Evolutionary conservation across 2,888 invertebrate species (phyloP), one percentile per base, ranked within the genome.

Genomic region (Diarsia dahlii): DNA sequence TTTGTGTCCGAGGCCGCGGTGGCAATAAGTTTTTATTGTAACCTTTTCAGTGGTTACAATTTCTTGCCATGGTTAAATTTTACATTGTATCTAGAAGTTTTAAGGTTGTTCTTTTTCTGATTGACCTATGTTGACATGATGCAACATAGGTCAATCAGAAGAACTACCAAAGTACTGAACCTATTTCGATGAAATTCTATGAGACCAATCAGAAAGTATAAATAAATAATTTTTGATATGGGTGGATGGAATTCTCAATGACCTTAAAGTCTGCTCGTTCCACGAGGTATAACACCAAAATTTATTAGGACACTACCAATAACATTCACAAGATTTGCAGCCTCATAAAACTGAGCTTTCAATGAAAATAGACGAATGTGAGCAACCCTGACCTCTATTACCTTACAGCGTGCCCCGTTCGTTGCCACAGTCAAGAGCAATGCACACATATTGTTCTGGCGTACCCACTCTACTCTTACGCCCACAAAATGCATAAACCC

Each of bases 401-500:
- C 60, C 72, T 75, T 73, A 75, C 54, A 85, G 48, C 9, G 58
- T 8, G 34, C 23, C 0, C 56, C 71, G 46, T 81, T 78, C 50
- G 67, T 71, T 78, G 71, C 87, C 65, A 67, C 39, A 63, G 69
- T 80, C 70, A 74, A 85, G 82, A 60, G 85, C 56, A 84, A 9
- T 34, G 64, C 69, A 84, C 62, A 85, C 76, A 85, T 62, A 71
- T 71, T 63, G 62, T 64, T 56, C 62, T 28, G 45, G 50, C 60
- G 60, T 20, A 34, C 45, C 12, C 9, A 56, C 10, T 46, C 9
- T 0, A 56, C 23, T 72, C 10, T 34, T 54, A 62, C 34, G 50
- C 3, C 23, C 15, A 65, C 46, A 83, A 78, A 78, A 78, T 68
- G 54, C 64, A n/a, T n/a, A n/a, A n/a, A n/a, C n/a, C n/a, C n/a